Evolutionary conservation across 64 coral and sea anemone genomes (phyloP), one percentile per base, ranked within the genome.

Genomic region (Catalaphyllia jardinei): DNA sequence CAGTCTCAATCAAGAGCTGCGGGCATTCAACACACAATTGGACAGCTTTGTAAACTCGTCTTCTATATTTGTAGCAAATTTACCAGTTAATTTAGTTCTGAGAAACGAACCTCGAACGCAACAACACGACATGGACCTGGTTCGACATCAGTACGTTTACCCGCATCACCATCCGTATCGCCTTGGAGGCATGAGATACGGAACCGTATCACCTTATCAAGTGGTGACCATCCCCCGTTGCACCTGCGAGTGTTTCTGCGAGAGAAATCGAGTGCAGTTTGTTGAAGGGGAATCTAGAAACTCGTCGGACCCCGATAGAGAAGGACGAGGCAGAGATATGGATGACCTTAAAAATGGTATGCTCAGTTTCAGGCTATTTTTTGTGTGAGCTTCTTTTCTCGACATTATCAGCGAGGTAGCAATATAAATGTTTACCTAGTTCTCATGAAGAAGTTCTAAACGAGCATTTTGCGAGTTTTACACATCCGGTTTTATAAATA

Each of bases 241-340:
- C 79, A 91, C 89, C 69, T 91, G 89, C 67, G 89, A 91, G 73
- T 91, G 89, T 29, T 91, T 84, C 79, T 91, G 80, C 60, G 79
- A 91, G 19, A 52, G 81, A 33, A 85, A 18, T 85, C 38, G 81
- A 85, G 62, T 42, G 17, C 81, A 69, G 63, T 24, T 71, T 69
- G 62, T 22, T 35, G 81, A 85, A 15, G 42, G 15, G 18, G 81
- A 85, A 31, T 8, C 62, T 46, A 35, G 62, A 17, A 42, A 50
- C 24, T 12, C 24, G 64, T 29, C 81, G 10, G 60, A 42, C 4
- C 20, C 74, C 3, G 38, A 71, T 10, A 51, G 62, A 20, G 62
- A 71, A 71, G 63, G 62, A 25, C 20, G 39, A 71, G n/a, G 20
- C 62, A 71, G 81, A 18, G 62, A 85, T 25, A 24, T 85, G 7